Base-by-base conservation (phyloP, 2,888 invertebrate genomes). In the Theretra japonica region DNA sequence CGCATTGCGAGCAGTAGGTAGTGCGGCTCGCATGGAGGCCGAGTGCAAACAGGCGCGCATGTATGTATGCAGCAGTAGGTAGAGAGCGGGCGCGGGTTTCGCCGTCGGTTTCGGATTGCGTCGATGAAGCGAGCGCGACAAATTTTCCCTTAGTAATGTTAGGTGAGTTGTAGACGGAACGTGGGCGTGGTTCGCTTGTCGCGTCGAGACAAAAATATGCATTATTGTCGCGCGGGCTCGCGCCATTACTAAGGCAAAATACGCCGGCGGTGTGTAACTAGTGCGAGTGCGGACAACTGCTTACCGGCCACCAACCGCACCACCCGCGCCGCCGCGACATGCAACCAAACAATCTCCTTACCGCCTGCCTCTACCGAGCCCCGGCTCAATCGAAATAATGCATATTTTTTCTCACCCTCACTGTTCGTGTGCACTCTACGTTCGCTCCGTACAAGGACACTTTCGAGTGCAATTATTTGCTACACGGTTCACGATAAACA, bases 141-240 rank as follows among this genome's bases (percentile, higher is more conserved):
- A 75, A 90, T 91, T 93, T 94, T 92, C 91, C 94, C 94, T 94
- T 94, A 94, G 94, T 94, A 94, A 93, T 93, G 93, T 90, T 83
- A 86, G 80, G 83, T 82, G 84, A 83, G 76, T 80, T 75, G 78
- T 78, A 80, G 73, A 79, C 79, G 77, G 76, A 74, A 73, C 78
- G 80, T 57, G 75, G 70, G 79, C 75, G 77, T 76, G 72, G 80
- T 76, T 80, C 81, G 83, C 79, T 77, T 77, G 82, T 80, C 80
- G 83, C 80, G 80, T 80, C 83, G 90, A 90, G 91, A 90, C 87
- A 85, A 91, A 91, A 92, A 93, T 92, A 93, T 92, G 93, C 93
- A 93, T 92, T 91, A 91, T 88, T 79, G 80, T 75, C 81, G 82
- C 83, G 83, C 82, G 80, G 79, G 74, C 78, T 77, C 83, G 84